Conservation (phyloP, 2,888 invertebrate genomes). For the Morpho deidamia region DNA sequence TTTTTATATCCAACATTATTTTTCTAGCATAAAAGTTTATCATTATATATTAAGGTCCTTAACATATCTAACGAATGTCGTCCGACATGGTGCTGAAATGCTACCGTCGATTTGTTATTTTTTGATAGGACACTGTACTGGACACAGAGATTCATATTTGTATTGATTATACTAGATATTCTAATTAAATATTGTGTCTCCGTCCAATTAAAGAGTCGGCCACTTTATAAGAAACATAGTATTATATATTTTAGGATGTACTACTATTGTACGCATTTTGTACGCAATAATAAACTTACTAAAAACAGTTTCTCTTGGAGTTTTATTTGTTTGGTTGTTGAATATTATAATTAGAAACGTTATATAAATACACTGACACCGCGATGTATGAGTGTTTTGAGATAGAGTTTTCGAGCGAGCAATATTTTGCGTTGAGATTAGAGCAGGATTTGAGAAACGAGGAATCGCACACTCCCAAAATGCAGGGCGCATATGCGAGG, state of each 20-base stretch:
- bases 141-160: not conserved
- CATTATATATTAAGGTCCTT: not conserved
- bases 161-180: not conserved
- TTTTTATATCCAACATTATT: slow-evolving; percentile 17
- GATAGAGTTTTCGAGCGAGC: too few species aligned
- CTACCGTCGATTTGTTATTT: not conserved
- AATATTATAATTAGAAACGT: too few species aligned
- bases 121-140: slow-evolving; percentile 10
- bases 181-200: slow-evolving; percentile 17
- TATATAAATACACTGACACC: too few species aligned
- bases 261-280: slow-evolving; percentile 24
- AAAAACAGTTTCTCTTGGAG: not conserved
- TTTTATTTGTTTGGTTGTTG: not conserved
- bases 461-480: too few species aligned
- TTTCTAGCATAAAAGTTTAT: too few species aligned
- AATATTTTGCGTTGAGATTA: too few species aligned
- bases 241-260: slow-evolving; percentile 26
- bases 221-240: slow-evolving; percentile 21
- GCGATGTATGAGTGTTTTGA: too few species aligned
- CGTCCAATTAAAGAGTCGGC: slow-evolving; percentile 24
- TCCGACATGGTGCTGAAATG: too few species aligned
- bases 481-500: too few species aligned
- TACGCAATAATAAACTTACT: slow-evolving; percentile 19
- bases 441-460: too few species aligned
- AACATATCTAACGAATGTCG: too few species aligned